Evolutionary conservation across 1,140 invertebrate species (phyloP), one percentile per base, ranked within the genome.

Genomic region (Musca domestica): DNA sequence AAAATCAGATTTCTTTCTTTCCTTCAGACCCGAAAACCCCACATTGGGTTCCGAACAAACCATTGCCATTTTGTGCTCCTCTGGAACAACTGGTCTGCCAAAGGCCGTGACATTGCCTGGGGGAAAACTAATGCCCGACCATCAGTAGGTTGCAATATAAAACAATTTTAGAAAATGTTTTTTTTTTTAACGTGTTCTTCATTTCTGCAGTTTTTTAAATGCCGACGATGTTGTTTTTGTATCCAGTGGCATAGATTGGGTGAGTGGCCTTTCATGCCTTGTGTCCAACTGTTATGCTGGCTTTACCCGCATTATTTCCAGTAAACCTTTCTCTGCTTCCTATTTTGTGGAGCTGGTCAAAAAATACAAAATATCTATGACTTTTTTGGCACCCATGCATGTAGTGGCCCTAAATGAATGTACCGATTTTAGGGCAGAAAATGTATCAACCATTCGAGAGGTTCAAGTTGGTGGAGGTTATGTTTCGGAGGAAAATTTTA

Each of bases 11-110:
- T 25, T 2, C n/a, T n/a, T n/a, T n/a, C n/a, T n/a, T n/a, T n/a
- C 4, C 27, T 7, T 51, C 14, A 76, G 75, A 22, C 75, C 75
- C 7, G 46, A 20, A 17, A 7, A 52, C 5, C 30, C 76, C 30
- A 64, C 67, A 12, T 34, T 10, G 1, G 48, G 69, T 61, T 70
- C 68, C 0, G 74, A 77, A 46, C 73, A 76, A 49, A 73, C 71
- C 4, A 74, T 73, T 2, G 67, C 73, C 3, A 76, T 86, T 46
- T 67, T 84, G 2, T 84, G 74, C 65, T 87, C 90, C 0, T 91
- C 89, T 68, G 91, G 91, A 19, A 93, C 92, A 7, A 91, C 90
- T 41, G 91, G 92, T 49, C 74, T 87, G 25, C 90, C 92, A 3
- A 93, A 93, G 82, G 91, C 90, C 14, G 92, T 92, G 90, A 90